Conservation (phyloP, 2,888 invertebrate genomes). For the Desoria tigrina region DNA sequence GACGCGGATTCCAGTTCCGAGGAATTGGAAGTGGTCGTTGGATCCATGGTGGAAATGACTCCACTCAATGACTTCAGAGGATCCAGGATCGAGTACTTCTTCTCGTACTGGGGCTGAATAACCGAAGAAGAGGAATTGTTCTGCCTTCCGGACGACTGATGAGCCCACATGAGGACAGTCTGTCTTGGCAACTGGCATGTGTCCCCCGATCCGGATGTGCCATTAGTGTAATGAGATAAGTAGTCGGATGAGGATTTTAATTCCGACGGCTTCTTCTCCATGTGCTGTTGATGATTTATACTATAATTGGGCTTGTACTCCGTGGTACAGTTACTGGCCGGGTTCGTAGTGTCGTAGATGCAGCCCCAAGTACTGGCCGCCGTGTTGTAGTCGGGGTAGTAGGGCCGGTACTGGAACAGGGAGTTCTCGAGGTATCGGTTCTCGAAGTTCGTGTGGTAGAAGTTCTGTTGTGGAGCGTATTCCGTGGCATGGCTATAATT, state of each 20-base stretch:
- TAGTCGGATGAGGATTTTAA: slow-evolving; percentile 31
- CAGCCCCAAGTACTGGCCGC: slow-evolving; percentile 69
- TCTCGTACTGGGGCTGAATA: slow-evolving; percentile 30
- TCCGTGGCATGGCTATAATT: slow-evolving; percentile 58
- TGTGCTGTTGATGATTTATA: slow-evolving; percentile 23
- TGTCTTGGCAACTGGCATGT: slow-evolving; percentile 65
- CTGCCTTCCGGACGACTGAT: slow-evolving; percentile 47
- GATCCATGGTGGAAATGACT: slow-evolving; percentile 33
- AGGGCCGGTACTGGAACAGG: slow-evolving; percentile 82
- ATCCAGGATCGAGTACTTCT: slow-evolving; percentile 36
- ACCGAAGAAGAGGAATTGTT: slow-evolving; percentile 48
- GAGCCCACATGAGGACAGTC: slow-evolving; percentile 92
- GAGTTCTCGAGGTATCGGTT: slow-evolving; percentile 78
- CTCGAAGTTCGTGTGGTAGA: slow-evolving; percentile 63
- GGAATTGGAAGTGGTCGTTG: slow-evolving; percentile 7
- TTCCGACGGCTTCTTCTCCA: slow-evolving; percentile 8
- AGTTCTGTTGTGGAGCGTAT: slow-evolving; percentile 68
- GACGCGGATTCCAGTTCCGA: slow-evolving; percentile 31
- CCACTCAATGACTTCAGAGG: slow-evolving; percentile 42
- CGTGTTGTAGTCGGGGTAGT: slow-evolving; percentile 69
- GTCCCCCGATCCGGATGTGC: slow-evolving; percentile 20
- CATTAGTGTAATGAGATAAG: slow-evolving; percentile 41
- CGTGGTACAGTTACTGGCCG: slow-evolving; percentile 55
- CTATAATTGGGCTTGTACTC: slow-evolving; percentile 55
- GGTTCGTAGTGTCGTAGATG: slow-evolving; percentile 37